Conservation (phyloP, 1,140 invertebrate species). For the Procambarus virginalis region DNA sequence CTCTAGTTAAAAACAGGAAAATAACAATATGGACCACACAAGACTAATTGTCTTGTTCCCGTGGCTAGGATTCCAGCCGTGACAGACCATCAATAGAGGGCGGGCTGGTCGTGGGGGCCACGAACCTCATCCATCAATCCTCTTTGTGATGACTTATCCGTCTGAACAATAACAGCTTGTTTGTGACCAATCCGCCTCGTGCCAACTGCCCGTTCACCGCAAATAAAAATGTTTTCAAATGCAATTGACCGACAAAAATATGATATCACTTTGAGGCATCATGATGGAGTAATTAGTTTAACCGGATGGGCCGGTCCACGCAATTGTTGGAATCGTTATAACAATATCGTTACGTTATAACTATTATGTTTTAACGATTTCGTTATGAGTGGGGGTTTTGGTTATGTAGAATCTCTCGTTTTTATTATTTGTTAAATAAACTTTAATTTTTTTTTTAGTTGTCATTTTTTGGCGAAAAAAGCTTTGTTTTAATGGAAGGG, state of each 20-base stretch:
- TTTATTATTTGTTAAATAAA: too few species aligned
- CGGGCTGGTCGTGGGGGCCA: too few species aligned
- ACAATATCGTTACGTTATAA: not conserved
- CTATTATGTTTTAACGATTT: too few species aligned
- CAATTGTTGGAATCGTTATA: not conserved
- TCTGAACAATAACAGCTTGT: not conserved
- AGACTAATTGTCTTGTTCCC: not conserved
- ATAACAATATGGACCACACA: too few species aligned
- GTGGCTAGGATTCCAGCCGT: not conserved
- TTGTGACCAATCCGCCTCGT: not conserved
- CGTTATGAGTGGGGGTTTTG: too few species aligned
- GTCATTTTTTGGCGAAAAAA: too few species aligned
- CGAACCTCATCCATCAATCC: not conserved
- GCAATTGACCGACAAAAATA: not conserved
- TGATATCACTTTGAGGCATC: not conserved
- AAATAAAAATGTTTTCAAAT: not conserved
- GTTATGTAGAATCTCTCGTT: too few species aligned
- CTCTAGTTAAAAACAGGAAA: too few species aligned
- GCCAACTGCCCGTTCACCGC: not conserved
- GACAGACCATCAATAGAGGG: not conserved
- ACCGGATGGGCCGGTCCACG: not conserved
- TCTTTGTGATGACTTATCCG: not conserved
- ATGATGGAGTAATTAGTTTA: not conserved
- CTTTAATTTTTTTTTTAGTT: too few species aligned
- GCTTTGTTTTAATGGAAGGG: too few species aligned